These are phyloP conservation scores for Synergus umbraculus DNA, from an alignment of 2,888 invertebrate genomes.

Conservation along the genomic window DNA sequence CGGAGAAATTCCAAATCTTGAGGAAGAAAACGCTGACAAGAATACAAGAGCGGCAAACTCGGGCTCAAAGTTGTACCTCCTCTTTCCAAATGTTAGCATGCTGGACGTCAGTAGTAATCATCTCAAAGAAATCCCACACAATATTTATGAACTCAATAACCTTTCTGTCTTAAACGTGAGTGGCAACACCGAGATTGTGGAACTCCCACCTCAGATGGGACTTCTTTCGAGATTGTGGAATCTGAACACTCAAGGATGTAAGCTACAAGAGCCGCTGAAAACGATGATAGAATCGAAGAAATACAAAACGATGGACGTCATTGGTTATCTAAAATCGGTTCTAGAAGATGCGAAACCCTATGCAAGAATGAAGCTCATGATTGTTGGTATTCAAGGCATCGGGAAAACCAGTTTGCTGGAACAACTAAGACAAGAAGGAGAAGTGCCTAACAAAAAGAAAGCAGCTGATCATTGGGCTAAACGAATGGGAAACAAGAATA, in stretches of 20 bases:
- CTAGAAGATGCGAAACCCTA: constrained; percentile 95
- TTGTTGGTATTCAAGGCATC: constrained; percentile 93
- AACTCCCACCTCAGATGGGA: constrained; percentile 97
- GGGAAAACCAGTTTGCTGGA: constrained; percentile 94
- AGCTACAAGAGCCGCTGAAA: constrained; percentile 90
- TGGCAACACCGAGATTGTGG: constrained; percentile 89
- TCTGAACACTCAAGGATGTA: constrained; percentile 93
- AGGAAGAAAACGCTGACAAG: constrained; percentile 78
- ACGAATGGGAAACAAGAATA: constrained; percentile 94
- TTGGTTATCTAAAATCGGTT: constrained; percentile 94
- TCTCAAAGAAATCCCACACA: constrained; percentile 87
- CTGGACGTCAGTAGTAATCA: constrained; percentile 95
- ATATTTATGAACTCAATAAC: constrained; percentile 90
- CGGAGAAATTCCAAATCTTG: constrained; percentile 81
- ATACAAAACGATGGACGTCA: constrained; percentile 96
- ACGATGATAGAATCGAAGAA: constrained; percentile 95
- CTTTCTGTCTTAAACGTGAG: constrained; percentile 96
- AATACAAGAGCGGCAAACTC: constrained; percentile 64
- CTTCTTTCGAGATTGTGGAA: constrained; percentile 97
- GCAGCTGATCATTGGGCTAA: constrained; percentile 93
- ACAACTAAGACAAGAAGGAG: constrained; percentile 91
- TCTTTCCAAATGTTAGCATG: constrained; percentile 97
- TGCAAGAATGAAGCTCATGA: constrained; percentile 96
- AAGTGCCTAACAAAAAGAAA: constrained; percentile 84
- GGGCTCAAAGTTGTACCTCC: constrained; percentile 78